phyloP scores from a whole-genome alignment of 2,888 invertebrate species.

The Aporophyla nigra region DNA sequence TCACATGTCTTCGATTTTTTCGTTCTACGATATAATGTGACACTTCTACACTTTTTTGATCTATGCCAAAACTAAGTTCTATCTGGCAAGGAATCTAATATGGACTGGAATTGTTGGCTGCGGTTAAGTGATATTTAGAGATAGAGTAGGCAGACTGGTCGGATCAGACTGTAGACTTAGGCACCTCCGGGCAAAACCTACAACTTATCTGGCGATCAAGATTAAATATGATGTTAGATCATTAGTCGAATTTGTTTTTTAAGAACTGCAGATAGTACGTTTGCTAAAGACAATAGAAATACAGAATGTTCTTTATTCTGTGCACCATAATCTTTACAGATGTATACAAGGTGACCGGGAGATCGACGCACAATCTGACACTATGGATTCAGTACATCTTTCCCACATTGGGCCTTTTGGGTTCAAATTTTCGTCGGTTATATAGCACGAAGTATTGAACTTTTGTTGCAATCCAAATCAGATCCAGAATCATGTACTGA shows the following conservation, averaged over 20 bases:
- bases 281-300: neutral
- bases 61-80: slow-evolving; percentile 77
- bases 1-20: too few species aligned
- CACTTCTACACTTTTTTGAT: slow-evolving; percentile 13
- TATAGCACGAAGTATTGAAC: too few species aligned
- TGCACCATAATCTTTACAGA: too few species aligned
- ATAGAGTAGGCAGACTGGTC: slow-evolving; percentile 58
- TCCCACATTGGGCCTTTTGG: too few species aligned
- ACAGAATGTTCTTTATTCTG: too few species aligned
- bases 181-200: slow-evolving; percentile 20
- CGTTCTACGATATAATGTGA: neutral
- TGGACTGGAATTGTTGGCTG: slow-evolving; percentile 70
- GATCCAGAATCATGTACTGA: too few species aligned
- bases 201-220: slow-evolving; percentile 18
- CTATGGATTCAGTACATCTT: too few species aligned
- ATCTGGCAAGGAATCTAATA: slow-evolving; percentile 72
- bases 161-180: slow-evolving; percentile 31
- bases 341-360: too few species aligned
- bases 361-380: too few species aligned
- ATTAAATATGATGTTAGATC: neutral
- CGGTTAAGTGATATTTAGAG: slow-evolving; percentile 72
- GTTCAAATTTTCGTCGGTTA: too few species aligned
- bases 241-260: neutral
- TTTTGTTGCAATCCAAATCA: too few species aligned
- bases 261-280: neutral